Conservation (phyloP, 2,888 invertebrate genomes). For the Tricholauxania praeusta region DNA sequence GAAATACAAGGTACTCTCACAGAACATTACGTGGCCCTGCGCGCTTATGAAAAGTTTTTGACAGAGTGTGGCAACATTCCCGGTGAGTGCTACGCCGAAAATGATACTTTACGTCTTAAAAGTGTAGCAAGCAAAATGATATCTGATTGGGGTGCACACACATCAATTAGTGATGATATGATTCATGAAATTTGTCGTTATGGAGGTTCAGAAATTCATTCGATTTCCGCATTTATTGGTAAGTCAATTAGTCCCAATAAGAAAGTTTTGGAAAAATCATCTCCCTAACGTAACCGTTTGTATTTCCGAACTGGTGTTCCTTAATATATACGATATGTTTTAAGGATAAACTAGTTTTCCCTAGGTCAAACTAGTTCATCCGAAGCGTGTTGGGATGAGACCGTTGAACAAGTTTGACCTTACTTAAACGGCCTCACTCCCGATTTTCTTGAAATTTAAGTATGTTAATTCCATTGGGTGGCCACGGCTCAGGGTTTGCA, state of each 20-base stretch:
- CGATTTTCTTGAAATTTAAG: no score
- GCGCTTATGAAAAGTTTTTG: constrained; percentile 92
- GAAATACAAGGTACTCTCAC: constrained; percentile 89
- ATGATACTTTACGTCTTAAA: constrained; percentile 90
- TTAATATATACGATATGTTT: not conserved
- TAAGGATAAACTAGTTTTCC: no score
- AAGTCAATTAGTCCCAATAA: constrained; percentile 41
- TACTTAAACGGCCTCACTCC: no score
- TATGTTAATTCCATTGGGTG: no score
- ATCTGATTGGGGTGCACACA: constrained; percentile 85
- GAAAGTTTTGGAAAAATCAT: not conserved
- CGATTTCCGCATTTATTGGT: constrained; percentile 91
- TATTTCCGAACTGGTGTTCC: not conserved
- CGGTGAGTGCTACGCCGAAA: constrained; percentile 89
- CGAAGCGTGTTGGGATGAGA: no score
- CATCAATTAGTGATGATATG: constrained; percentile 89
- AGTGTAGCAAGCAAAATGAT: constrained; percentile 79
- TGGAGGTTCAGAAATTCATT: constrained; percentile 95
- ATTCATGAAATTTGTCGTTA: constrained; percentile 96
- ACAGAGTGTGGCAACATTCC: constrained; percentile 91
- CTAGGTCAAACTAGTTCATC: no score
- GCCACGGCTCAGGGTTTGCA: no score
- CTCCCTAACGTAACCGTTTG: not conserved
- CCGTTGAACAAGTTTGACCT: no score
- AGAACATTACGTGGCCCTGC: constrained; percentile 88